A percentile compares a stretch with the other conserved stretches of the same genome.
phyloP scores from a whole-genome alignment of 1,140 invertebrate species.

The Zophobas atratus region DNA sequence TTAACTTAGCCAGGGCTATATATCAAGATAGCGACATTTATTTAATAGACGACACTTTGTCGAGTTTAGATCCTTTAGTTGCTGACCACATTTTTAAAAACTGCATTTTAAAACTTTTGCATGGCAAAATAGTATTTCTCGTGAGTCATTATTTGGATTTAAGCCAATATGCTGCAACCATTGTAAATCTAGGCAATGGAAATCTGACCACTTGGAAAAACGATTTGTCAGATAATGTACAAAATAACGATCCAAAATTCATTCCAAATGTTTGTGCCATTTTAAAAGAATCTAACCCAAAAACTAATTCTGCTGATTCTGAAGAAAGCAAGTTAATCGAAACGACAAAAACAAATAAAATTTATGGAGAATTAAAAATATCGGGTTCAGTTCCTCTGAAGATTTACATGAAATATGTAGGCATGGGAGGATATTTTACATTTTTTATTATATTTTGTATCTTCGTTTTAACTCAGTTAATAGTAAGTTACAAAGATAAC shows the following conservation, averaged over 20 bases:
- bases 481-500: no score
- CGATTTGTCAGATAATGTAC: no score
- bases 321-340: not conserved
- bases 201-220: no score
- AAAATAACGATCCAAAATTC: no score
- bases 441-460: no score
- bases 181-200: not conserved
- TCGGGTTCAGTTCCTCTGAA: not conserved
- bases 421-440: no score
- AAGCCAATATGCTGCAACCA: slow-evolving; percentile 77
- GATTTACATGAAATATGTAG: no score
- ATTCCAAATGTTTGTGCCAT: no score
- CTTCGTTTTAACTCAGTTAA: no score
- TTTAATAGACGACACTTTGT: slow-evolving; percentile 87
- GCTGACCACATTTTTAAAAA: slow-evolving; percentile 82
- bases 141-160: slow-evolving; percentile 89
- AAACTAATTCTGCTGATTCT: no score
- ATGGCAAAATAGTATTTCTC: slow-evolving; percentile 80
- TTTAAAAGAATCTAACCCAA: no score
- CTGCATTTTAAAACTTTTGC: slow-evolving; percentile 78
- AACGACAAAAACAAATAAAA: not conserved
- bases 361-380: not conserved
- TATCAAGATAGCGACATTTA: slow-evolving; percentile 88
- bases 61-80: slow-evolving; percentile 82
- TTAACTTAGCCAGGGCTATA: slow-evolving; percentile 88